Evolutionary conservation across 1,140 invertebrate species (phyloP), one percentile per base, ranked within the genome.

Genomic region (Drosophila arizonae): DNA sequence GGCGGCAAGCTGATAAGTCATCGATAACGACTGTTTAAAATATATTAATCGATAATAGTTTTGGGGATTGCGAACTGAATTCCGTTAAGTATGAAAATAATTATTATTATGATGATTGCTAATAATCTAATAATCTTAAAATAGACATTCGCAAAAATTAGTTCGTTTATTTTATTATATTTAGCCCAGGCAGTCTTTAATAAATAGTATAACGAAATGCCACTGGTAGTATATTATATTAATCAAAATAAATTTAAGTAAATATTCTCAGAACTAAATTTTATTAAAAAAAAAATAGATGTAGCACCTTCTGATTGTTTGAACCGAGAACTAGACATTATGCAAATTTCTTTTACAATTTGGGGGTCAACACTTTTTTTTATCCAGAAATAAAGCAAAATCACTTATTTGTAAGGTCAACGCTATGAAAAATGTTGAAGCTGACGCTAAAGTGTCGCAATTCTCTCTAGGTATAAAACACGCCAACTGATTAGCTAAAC

Each of bases 401-500:
- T 61, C 26, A 68, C 56, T 52, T 68, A 8, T 17, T 9, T 61
- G 28, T 45, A 69, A 67, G 58, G 67, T 45, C 41, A 64, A 24
- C 51, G 15, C 33, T 17, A 50, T 17, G 21, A 9, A 64, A 50
- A 43, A 41, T 71, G 45, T 41, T 71, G 52, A 63, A 72, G 69
- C 66, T 81, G 58, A 55, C 66, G 58, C 66, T 30, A 41, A 74
- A 76, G 69, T 80, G 69, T 74, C 68, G 60, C 68, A 73, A 77
- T 85, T 63, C 73, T 39, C 21, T 72, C 51, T 45, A 54, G 51
- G 65, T 51, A 39, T 39, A 48, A 62, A 69, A 17, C 36, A 61
- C 70, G 30, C 55, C 48, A 68, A n/a, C 60, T 58, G 74, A 69
- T 75, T 81, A 87, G 85, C 77, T 86, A 81, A 80, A 81, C 70